Percentiles rank a stretch among this genome's conserved stretches.
phyloP scores from a whole-genome alignment of 2,113 vertebrate genomes.

The Miniopterus natalensis region DNA sequence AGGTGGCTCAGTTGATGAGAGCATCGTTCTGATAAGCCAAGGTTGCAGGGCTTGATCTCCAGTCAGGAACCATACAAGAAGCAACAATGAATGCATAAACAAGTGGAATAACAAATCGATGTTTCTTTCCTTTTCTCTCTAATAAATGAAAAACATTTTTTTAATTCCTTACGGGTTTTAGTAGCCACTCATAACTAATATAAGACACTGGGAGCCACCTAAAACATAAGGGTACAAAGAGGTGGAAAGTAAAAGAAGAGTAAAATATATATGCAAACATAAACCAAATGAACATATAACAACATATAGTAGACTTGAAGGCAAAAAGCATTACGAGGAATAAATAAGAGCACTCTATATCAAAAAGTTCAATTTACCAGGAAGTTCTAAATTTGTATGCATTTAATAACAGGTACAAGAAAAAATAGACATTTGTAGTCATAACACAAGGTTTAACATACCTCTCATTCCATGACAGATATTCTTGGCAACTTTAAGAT shows the following conservation, averaged over 20 bases:
- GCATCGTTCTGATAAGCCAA: no score
- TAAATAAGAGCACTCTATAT: not conserved
- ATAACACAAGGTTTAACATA: no score
- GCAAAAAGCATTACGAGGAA: slow-evolving; percentile 24
- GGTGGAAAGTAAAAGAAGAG: not conserved
- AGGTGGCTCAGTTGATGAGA: no score
- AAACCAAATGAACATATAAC: slow-evolving; percentile 1
- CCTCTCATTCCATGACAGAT: no score
- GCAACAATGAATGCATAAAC: no score
- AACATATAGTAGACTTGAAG: not conserved
- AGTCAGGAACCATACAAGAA: no score
- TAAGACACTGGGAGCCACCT: not conserved
- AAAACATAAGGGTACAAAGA: not conserved
- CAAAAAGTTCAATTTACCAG: not conserved
- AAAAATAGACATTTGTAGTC: no score
- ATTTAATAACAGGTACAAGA: no score
- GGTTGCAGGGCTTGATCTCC: no score
- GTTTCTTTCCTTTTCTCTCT: no score
- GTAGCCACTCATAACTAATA: not conserved
- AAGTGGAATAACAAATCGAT: no score
- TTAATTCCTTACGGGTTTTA: not conserved
- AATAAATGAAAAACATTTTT: not conserved
- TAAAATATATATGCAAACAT: not conserved
- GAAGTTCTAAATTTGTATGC: not conserved
- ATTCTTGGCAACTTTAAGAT: not conserved